These are phyloP conservation scores for Alethe diademata DNA, from an alignment of 2,113 vertebrate genomes.

Conservation along the genomic window DNA sequence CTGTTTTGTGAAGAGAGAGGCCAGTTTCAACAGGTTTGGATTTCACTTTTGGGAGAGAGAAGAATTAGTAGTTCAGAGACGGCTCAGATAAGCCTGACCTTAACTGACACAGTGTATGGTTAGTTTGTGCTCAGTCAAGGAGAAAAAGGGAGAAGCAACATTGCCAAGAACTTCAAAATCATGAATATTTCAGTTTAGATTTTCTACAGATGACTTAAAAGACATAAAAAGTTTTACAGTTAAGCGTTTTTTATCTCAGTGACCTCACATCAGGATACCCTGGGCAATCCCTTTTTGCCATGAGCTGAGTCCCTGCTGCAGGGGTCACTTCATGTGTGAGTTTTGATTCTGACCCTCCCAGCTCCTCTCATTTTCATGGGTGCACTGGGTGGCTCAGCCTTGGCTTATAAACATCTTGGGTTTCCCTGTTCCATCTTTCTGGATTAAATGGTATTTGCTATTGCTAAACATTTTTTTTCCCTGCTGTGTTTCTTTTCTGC, in stretches of 20 bases:
- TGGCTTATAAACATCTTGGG: not conserved
- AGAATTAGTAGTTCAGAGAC: conserved; percentile 22
- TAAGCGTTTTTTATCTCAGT: not conserved
- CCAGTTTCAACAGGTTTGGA: conserved; percentile 45
- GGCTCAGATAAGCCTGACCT: conserved; percentile 41
- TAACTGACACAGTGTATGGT: not conserved
- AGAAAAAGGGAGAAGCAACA: not conserved
- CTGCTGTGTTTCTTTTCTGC: not conserved
- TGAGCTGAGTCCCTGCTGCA: not conserved
- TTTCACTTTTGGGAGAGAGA: conserved; percentile 26
- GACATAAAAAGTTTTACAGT: not conserved
- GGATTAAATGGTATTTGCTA: not conserved
- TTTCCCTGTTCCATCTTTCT: not conserved
- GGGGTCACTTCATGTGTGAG: fast-evolving
- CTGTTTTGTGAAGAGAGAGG: conserved; percentile 37
- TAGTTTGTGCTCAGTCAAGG: conserved; percentile 14
- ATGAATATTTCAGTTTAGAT: not conserved
- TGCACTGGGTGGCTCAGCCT: not conserved
- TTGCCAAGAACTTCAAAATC: not conserved
- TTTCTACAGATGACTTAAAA: not conserved
- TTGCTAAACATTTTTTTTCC: not conserved
- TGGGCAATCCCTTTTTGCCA: not conserved
- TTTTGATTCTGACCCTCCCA: not conserved
- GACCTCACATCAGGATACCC: not conserved
- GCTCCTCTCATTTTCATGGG: not conserved